phyloP scores from a whole-genome alignment of 2,888 invertebrate genomes.

The Saturnia japonica region DNA sequence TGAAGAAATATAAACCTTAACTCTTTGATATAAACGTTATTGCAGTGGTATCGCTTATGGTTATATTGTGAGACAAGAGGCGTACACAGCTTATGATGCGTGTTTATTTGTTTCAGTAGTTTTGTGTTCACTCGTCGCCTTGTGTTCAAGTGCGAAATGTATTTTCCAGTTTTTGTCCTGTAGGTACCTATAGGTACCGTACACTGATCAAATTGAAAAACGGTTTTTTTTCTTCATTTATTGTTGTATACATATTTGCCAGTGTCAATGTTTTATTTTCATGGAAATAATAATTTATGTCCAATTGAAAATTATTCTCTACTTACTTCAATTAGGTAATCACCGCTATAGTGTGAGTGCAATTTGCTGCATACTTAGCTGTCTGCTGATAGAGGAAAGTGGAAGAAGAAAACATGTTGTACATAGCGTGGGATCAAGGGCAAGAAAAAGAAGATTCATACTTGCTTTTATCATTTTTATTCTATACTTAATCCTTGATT shows the following conservation, averaged over 20 bases:
- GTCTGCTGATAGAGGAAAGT: no score
- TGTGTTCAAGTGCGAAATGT: not conserved
- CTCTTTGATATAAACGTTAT: constrained; percentile 30
- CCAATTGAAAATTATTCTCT: no score
- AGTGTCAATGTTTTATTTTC: not conserved
- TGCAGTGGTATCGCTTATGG: not conserved
- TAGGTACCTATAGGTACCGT: no score
- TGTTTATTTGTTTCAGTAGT: constrained; percentile 49
- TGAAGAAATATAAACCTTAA: constrained; percentile 42
- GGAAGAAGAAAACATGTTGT: no score
- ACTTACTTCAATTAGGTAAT: no score
- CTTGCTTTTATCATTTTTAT: no score
- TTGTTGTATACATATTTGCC: not conserved
- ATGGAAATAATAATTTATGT: no score
- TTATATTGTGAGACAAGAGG: constrained; percentile 35
- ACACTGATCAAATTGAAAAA: not conserved
- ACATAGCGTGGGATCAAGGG: no score
- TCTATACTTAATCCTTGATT: no score
- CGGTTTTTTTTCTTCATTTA: not conserved
- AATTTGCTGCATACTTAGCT: no score
- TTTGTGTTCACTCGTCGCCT: constrained; percentile 27
- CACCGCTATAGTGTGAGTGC: no score
- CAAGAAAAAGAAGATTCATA: no score
- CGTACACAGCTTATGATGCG: constrained; percentile 68
- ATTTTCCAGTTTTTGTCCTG: not conserved